These are phyloP conservation scores for Dermolepida albohirtum DNA, from an alignment of 2,888 invertebrate species.

Conservation along the genomic window DNA sequence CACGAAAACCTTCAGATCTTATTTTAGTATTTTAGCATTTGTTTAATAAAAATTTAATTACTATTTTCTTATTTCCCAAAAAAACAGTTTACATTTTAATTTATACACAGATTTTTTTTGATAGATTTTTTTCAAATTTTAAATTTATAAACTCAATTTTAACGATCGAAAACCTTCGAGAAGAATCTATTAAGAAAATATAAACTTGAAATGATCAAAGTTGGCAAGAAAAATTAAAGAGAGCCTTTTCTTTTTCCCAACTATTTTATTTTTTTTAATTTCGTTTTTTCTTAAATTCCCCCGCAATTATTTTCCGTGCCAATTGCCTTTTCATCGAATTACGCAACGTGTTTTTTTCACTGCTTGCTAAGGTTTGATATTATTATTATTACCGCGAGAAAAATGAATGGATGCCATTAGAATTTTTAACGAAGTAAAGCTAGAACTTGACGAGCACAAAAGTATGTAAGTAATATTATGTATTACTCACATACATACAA, in stretches of 20 bases:
- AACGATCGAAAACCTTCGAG: constrained; percentile 18
- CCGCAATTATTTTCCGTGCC: too few species aligned
- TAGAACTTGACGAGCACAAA: constrained; percentile 12
- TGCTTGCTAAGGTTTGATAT: too few species aligned
- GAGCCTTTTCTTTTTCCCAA: constrained; percentile 11
- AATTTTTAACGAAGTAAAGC: neutral
- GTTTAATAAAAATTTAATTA: constrained; percentile 36
- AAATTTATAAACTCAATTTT: constrained; percentile 32
- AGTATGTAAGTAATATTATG: neutral
- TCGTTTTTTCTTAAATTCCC: neutral
- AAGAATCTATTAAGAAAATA: constrained; percentile 29
- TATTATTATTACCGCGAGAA: too few species aligned
- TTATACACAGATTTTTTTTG: constrained; percentile 8
- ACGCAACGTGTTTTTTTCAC: too few species aligned
- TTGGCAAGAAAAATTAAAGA: neutral
- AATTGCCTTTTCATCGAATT: too few species aligned
- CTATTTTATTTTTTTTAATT: constrained; percentile 3
- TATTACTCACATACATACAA: too few species aligned
- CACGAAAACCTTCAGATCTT: constrained; percentile 20
- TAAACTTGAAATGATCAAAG: constrained; percentile 36
- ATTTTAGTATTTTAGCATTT: constrained; percentile 9
- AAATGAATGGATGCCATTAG: too few species aligned
- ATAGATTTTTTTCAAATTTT: constrained; percentile 17
- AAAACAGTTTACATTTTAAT: constrained; percentile 27
- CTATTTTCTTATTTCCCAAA: constrained; percentile 11